Evolutionary conservation across 2,113 vertebrate species (phyloP), one percentile per base, ranked within the genome.

Genomic region (Mixornis gularis): DNA sequence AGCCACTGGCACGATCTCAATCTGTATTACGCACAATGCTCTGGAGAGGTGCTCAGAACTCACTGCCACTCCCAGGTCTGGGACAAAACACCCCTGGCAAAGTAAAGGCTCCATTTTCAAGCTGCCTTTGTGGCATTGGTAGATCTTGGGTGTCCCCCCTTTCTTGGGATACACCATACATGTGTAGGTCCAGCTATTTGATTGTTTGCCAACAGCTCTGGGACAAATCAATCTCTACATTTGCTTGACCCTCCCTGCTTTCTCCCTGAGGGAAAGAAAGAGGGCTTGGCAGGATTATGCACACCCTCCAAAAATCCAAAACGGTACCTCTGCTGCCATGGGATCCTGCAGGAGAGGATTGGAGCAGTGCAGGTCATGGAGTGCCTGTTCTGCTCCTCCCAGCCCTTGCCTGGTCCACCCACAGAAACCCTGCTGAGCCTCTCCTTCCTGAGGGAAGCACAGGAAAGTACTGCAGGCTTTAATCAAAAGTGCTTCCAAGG

Each of bases 311-410:
- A 66, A 85, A 29, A 48, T 32, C 19, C 36, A 22, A 9, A 48
- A 38, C 0, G 3, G 18, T 22, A 19, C 20, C 36, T 79, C 53
- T 81, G 36, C 40, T 69, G 19, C 63, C 51, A 13, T 5, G 13
- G 60, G 34, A 26, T 34, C 22, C 55, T n/a, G 22, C 63, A 65
- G 32, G 52, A 76, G 17, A 51, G 44, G 30, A 17, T 13, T 3
- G 7, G 41, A 69, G 38, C 3, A 77, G 77, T 0, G 0, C 38
- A 79, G 49, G n/a, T 43, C 27, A 7, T 0, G 6, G 14, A 40
- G 44, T 7, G 20, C 36, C 40, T 32, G 6, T 36, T 71, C 58
- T 55, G 69, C 48, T 66, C 18, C 26, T 9, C 40, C 36, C 51
- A 27, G 8, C n/a, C 38, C 58, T 85, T 43, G 16, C 24, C 43